phyloP scores from a whole-genome alignment of 2,797 vertebrate genomes.

The Jordanella pulchra region DNA sequence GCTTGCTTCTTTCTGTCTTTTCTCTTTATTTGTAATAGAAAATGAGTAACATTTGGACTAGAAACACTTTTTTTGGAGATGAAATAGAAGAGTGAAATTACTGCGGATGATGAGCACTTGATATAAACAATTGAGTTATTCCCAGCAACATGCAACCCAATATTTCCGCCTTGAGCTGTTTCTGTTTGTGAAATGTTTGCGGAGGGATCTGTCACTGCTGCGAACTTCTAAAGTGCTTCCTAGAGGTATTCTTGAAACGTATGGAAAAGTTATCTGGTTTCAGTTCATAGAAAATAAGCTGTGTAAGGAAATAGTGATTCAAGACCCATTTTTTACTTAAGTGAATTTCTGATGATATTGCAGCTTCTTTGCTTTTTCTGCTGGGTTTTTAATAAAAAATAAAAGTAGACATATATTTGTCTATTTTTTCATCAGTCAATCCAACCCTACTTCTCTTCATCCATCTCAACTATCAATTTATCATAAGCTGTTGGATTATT shows the following conservation, averaged over 20 bases:
- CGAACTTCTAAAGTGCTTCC: too few species aligned
- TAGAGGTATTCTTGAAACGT: too few species aligned
- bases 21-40: slow-evolving; percentile 36
- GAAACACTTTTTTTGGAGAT: not conserved
- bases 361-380: not conserved
- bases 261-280: not conserved
- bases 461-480: too few species aligned
- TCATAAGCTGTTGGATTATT: too few species aligned
- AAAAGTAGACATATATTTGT: too few species aligned
- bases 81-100: not conserved
- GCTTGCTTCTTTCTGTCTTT: slow-evolving; percentile 25
- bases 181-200: slow-evolving; percentile 25
- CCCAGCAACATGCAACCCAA: slow-evolving; percentile 23
- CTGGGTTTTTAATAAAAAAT: not conserved
- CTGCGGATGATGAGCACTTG: slow-evolving; percentile 19
- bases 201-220: not conserved
- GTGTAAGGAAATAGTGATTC: not conserved
- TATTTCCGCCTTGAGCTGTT: slow-evolving; percentile 21
- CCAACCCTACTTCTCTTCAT: too few species aligned
- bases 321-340: not conserved
- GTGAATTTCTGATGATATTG: not conserved
- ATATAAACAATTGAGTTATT: slow-evolving; percentile 11
- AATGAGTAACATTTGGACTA: slow-evolving; percentile 19
- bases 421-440: too few species aligned
- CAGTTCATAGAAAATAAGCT: too few species aligned